phyloP scores from a whole-genome alignment of 2,113 vertebrate genomes.

The Nycticebus coucang region DNA sequence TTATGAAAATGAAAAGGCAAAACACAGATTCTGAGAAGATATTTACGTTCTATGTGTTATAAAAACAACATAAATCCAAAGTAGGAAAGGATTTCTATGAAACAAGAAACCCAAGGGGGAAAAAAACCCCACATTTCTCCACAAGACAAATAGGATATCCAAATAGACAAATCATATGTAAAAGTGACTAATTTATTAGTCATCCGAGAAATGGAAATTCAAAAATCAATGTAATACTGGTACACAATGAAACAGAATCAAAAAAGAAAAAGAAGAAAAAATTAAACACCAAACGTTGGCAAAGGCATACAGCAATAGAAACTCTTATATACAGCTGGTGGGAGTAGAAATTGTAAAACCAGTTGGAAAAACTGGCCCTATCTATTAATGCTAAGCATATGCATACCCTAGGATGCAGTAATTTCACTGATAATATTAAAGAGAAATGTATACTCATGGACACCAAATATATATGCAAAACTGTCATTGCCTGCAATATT shows the following conservation, averaged over 20 bases:
- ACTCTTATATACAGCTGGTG: not conserved
- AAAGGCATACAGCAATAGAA: not conserved
- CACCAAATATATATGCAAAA: not conserved
- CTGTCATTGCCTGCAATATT: not conserved
- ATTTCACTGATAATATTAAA: not conserved
- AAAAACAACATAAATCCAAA: not conserved
- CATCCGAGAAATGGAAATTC: not conserved
- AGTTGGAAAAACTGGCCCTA: not conserved
- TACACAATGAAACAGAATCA: not conserved
- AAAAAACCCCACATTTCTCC: not conserved
- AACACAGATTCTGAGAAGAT: not conserved
- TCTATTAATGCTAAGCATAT: not conserved
- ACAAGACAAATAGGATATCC: not conserved
- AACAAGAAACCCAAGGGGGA: not conserved
- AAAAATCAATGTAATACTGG: not conserved
- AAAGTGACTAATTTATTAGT: not conserved
- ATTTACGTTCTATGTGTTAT: not conserved
- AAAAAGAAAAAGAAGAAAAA: not conserved
- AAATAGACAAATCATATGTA: not conserved
- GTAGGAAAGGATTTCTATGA: not conserved
- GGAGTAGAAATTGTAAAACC: not conserved
- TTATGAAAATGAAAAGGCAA: not conserved
- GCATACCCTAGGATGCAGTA: not conserved
- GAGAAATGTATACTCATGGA: not conserved
- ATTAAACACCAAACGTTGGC: not conserved